Base-by-base conservation (phyloP, 2,888 invertebrate species). In the Cheilosia soror region DNA sequence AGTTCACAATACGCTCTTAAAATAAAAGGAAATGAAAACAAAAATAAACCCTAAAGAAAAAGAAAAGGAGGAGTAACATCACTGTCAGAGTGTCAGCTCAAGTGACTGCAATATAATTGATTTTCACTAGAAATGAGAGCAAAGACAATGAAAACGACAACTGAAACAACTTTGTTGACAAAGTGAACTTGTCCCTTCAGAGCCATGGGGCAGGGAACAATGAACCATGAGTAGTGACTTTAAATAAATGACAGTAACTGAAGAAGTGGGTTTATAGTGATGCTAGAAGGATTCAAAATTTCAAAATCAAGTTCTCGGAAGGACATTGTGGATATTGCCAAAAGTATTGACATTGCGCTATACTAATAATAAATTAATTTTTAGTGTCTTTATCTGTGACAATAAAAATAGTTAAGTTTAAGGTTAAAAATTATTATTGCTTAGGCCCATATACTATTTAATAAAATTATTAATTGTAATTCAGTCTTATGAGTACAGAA, bases 71-170 rank as follows among this genome's bases (percentile, higher is more conserved):
- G 13, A 53, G 13, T 25, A 31, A 9, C 33, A 37, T 47, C 31
- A 25, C 47, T 47, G 29, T 25, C 57, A 25, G 4, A 25, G 33
- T 47, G 29, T 25, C 57, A 25, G 4, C 44, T 44, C 57, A 20
- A 29, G 29, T 53, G 13, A 69, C 25, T 49, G 15, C 11, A 49
- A 65, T 7, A 33, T 69, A 47, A 69, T 69, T 47, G 69, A 69
- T 69, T 69, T 57, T 57, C 31, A 25, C 33, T 49, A n/a, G 0
- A 69, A 57, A n/a, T 69, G 44, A 44, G 20, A 20, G 57, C 31
- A 42, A 15, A 29, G 20, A 37, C 37, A 37, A 37, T 11, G 42
- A 27, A 31, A 55, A 20, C 13, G 49, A 49, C 20, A 25, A 42
- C 20, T 15, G 20, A 40, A 31, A 11, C 27, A n/a, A 29, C 55